A percentile compares a stretch with the other conserved stretches of the same genome.
phyloP scores from a whole-genome alignment of 2,888 invertebrate genomes.

The Phrixothrix hirtus region DNA sequence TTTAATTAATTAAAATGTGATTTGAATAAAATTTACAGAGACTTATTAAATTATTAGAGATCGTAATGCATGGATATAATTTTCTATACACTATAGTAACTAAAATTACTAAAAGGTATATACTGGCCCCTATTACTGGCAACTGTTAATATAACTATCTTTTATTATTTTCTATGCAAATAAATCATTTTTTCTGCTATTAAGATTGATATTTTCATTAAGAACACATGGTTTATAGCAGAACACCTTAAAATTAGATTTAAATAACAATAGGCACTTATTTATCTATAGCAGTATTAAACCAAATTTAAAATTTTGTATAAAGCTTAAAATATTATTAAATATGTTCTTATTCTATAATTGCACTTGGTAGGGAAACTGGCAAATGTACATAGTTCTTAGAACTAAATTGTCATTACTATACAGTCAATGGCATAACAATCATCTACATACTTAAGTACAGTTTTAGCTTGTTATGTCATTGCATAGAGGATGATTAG shows the following conservation, averaged over 20 bases:
- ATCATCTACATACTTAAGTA: no score
- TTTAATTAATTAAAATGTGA: conserved; percentile 4
- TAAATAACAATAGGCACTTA: neutral
- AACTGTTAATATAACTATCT: conserved; percentile 21
- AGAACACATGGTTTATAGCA: no score
- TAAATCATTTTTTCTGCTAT: neutral
- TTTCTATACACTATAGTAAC: conserved; percentile 8
- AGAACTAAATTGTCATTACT: no score
- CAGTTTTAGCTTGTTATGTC: no score
- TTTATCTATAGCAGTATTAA: neutral
- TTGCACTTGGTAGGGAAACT: conserved; percentile 31
- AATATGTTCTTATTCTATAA: conserved; percentile 25
- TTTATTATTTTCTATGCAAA: no score
- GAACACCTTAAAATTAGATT: neutral
- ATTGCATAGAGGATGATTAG: no score
- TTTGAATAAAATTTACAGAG: conserved; percentile 8
- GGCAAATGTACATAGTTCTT: no score
- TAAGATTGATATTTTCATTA: no score
- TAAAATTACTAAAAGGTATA: conserved; percentile 18
- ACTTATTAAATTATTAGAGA: conserved; percentile 28
- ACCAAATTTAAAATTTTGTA: conserved; percentile 1
- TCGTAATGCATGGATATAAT: conserved; percentile 18
- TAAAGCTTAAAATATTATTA: conserved; percentile 12
- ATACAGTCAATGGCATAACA: no score
- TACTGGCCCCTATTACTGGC: conserved; percentile 34